These are phyloP conservation scores for Caenorhabditis sulstoni DNA, from an alignment of 2,888 invertebrate species.

Conservation along the genomic window DNA sequence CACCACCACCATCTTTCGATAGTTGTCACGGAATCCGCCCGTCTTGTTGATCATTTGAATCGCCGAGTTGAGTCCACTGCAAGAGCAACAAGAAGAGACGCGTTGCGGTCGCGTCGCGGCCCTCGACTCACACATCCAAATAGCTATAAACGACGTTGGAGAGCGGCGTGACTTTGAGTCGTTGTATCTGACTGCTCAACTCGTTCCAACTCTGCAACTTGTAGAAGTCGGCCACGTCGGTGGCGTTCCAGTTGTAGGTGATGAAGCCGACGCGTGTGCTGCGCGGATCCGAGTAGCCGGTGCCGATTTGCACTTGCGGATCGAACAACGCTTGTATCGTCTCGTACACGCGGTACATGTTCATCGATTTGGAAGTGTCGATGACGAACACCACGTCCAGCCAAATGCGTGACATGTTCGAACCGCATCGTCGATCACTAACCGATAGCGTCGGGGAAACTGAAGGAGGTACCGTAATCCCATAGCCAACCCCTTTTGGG, in stretches of 20 bases:
- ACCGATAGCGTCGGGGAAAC: constrained; percentile 1
- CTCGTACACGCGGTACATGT: constrained; percentile 22
- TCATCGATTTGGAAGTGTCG: constrained; percentile 22
- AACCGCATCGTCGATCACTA: constrained; percentile 29
- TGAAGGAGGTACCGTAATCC: constrained; percentile 7
- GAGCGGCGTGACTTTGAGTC: constrained; percentile 23
- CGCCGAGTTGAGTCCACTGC: constrained; percentile 22
- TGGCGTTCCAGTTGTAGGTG: constrained; percentile 45
- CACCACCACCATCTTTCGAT: constrained; percentile 31
- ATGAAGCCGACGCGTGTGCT: constrained; percentile 42
- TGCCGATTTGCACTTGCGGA: constrained; percentile 32
- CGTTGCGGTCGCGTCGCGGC: no score
- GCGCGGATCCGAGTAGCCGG: constrained; percentile 31
- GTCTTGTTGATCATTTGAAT: constrained; percentile 27
- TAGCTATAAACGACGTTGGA: background rate
- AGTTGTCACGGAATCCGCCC: constrained; percentile 44
- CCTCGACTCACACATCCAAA: constrained; percentile 40
- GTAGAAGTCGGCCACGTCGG: constrained; percentile 48
- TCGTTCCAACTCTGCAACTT: constrained; percentile 32
- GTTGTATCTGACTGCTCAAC: constrained; percentile 18
- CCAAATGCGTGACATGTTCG: constrained; percentile 29
- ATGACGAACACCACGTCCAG: constrained; percentile 46
- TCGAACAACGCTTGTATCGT: constrained; percentile 33
- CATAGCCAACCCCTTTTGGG: no score
- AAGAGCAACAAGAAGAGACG: background rate